phyloP scores from a whole-genome alignment of 2,797 vertebrate species.

The Sebastes variabilis region DNA sequence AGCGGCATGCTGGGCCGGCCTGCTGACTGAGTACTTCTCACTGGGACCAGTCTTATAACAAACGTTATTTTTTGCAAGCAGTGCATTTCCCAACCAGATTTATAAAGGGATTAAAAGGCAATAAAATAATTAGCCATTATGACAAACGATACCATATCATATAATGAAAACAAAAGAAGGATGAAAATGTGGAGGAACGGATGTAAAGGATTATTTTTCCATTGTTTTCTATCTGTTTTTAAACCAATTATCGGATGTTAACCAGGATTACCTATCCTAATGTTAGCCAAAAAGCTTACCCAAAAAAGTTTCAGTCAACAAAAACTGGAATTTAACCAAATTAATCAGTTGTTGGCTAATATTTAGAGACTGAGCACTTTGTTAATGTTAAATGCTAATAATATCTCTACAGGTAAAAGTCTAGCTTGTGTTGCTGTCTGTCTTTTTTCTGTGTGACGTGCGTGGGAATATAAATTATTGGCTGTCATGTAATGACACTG shows the following conservation, averaged over 20 bases:
- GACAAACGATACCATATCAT: neutral
- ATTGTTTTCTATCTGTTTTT: neutral
- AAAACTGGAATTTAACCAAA: neutral
- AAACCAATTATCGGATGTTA: neutral
- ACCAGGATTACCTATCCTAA: neutral
- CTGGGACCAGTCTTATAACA: slow-evolving; percentile 7
- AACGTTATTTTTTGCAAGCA: neutral
- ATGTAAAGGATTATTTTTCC: neutral
- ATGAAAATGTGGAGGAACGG: neutral
- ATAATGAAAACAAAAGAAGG: neutral
- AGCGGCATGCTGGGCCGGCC: slow-evolving; percentile 39
- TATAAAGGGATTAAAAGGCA: neutral
- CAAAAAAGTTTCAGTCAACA: neutral
- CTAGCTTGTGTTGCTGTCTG: neutral
- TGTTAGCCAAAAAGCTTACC: neutral
- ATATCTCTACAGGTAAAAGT: neutral
- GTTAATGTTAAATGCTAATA: neutral
- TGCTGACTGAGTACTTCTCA: slow-evolving; percentile 63
- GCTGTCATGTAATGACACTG: neutral
- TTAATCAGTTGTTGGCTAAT: neutral
- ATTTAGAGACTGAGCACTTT: neutral
- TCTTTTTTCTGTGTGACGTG: neutral
- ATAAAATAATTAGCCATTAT: neutral
- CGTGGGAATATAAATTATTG: neutral
- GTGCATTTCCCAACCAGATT: neutral